Evolutionary conservation across 1,140 invertebrate genomes (phyloP).

Genomic region (Fopius arisanus): DNA sequence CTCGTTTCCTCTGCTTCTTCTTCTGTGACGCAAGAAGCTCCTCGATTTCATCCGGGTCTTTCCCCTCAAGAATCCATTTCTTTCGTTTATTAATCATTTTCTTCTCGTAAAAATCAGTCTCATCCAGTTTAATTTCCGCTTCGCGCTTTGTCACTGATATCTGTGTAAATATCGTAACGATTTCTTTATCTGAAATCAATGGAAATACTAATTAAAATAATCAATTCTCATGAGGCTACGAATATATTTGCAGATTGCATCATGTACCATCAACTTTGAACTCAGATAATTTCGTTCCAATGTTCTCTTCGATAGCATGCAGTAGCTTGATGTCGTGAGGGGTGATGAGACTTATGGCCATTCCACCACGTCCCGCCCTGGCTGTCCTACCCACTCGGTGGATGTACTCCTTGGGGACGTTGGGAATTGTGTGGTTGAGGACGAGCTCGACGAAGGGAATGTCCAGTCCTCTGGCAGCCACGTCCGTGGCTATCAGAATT

Average conservation of each 20-base stretch:
- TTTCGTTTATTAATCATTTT: slow-evolving; percentile 89
- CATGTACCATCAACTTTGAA: slow-evolving; percentile 81
- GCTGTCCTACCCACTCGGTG: slow-evolving; percentile 97
- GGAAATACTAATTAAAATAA: too few relatives aligned
- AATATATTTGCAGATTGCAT: slow-evolving; percentile 16
- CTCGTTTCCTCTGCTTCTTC: slow-evolving; percentile 41
- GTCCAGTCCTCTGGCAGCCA: slow-evolving; percentile 92
- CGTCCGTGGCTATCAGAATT: slow-evolving; percentile 95
- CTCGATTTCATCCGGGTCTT: slow-evolving; percentile 79
- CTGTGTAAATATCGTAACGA: slow-evolving; percentile 87
- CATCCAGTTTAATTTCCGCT: slow-evolving; percentile 90
- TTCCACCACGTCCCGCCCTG: slow-evolving; percentile 85
- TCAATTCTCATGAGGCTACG: too few relatives aligned
- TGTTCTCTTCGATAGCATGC: slow-evolving; percentile 84
- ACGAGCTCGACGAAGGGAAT: slow-evolving; percentile 91
- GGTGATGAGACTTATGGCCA: slow-evolving; percentile 89
- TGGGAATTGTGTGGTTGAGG: slow-evolving; percentile 93
- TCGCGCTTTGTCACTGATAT: slow-evolving; percentile 90
- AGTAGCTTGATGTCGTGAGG: slow-evolving; percentile 90
- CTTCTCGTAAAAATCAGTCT: slow-evolving; percentile 90
- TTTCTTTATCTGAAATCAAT: slow-evolving; percentile 78
- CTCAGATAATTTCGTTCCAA: slow-evolving; percentile 86
- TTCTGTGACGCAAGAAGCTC: slow-evolving; percentile 42
- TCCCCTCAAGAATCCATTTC: slow-evolving; percentile 84
- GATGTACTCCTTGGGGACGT: slow-evolving; percentile 91